Conservation (phyloP, 2,113 vertebrate species). For the Hemibagrus wyckioides region DNA sequence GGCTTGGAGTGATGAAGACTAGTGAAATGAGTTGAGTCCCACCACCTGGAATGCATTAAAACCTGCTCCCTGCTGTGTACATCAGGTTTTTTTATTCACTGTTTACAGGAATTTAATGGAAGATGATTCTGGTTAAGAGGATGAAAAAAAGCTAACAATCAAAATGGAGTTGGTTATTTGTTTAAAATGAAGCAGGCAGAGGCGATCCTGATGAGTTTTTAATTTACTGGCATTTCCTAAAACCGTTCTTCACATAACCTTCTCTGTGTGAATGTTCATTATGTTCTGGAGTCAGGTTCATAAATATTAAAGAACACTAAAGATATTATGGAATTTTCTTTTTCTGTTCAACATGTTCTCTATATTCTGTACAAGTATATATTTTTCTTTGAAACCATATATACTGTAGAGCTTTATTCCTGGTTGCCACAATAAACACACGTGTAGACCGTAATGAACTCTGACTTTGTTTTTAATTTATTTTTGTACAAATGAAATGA, state of each 20-base stretch:
- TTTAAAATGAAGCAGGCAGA: neutral
- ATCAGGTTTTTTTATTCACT: neutral
- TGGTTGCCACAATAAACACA: conserved; percentile 7
- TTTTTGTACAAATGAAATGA: too few relatives aligned
- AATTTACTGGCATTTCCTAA: neutral
- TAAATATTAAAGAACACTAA: neutral
- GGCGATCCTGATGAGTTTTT: neutral
- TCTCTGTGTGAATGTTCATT: neutral
- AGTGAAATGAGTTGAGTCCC: conserved; percentile 56
- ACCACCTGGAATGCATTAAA: conserved; percentile 41
- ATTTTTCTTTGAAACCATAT: neutral
- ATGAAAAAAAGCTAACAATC: neutral
- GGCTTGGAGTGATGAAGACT: conserved; percentile 74
- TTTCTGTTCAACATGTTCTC: neutral
- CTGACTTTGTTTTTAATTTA: neutral
- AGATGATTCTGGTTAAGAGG: neutral
- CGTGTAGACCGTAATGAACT: neutral
- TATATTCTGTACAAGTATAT: neutral
- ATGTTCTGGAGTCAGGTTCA: neutral
- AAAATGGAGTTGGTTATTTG: neutral
- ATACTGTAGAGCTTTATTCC: neutral
- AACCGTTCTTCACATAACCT: neutral
- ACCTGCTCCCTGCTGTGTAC: neutral
- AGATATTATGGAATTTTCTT: neutral
- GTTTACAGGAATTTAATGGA: neutral